These are phyloP conservation scores for Palythoa grandiflora DNA, from an alignment of 92 coral and sea anemone genomes.

Conservation along the genomic window DNA sequence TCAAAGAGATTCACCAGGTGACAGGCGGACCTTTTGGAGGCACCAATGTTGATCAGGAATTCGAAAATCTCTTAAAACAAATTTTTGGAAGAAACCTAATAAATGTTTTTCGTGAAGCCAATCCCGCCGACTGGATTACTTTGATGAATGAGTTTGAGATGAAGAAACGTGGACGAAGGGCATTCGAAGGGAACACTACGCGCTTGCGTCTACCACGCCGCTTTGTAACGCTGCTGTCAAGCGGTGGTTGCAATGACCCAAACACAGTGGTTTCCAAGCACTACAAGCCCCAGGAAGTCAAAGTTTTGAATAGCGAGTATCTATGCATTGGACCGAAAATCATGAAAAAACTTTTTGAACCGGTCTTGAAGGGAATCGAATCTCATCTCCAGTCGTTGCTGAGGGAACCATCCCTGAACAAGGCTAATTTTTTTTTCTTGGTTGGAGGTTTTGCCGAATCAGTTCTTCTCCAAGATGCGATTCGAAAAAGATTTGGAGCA, in stretches of 20 bases:
- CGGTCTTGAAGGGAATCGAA: too few species aligned
- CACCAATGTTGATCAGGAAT: slow-evolving; percentile 56
- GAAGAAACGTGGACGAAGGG: slow-evolving; percentile 49
- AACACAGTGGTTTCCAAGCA: neutral
- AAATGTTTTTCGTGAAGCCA: slow-evolving; percentile 30
- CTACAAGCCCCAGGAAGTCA: neutral
- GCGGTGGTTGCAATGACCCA: neutral
- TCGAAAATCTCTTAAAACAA: slow-evolving; percentile 40
- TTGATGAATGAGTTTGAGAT: slow-evolving; percentile 64
- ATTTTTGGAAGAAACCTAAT: slow-evolving; percentile 52
- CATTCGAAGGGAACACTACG: slow-evolving; percentile 2
- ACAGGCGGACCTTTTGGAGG: slow-evolving; percentile 39
- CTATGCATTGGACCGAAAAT: too few species aligned
- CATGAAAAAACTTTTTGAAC: too few species aligned
- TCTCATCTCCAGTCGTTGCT: too few species aligned
- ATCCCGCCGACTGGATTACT: slow-evolving; percentile 56
- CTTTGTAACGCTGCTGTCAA: neutral
- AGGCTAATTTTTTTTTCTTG: too few species aligned
- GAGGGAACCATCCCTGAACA: too few species aligned
- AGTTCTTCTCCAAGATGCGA: too few species aligned
- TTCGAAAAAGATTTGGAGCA: too few species aligned
- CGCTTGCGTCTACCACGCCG: neutral
- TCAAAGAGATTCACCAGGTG: too few species aligned
- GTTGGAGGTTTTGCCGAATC: too few species aligned
- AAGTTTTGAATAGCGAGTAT: too few species aligned